Evolutionary conservation across 2,888 invertebrate species (phyloP).

Genomic region (Tenthredo livida): DNA sequence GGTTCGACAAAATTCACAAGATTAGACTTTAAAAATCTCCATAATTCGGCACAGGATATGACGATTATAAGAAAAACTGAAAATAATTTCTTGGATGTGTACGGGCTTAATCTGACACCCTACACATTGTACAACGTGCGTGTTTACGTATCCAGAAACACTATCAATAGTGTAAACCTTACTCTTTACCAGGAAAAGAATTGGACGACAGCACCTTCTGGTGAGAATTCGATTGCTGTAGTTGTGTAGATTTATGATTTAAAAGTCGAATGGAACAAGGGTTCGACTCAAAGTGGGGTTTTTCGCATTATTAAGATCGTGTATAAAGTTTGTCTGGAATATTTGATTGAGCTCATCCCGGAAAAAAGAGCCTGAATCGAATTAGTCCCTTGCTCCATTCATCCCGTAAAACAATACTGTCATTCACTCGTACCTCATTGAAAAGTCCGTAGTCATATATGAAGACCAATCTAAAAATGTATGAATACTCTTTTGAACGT

Average conservation of each 20-base stretch:
- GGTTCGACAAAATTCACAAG: constrained; percentile 58
- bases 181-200: not conserved
- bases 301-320: not conserved
- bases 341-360: not conserved
- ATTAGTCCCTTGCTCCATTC: not conserved
- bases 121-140: not conserved
- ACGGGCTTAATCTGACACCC: not conserved
- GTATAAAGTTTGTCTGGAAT: not conserved
- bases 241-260: not conserved
- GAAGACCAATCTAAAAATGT: not conserved
- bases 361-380: not conserved
- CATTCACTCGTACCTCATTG: not conserved
- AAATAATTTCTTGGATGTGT: too few species aligned
- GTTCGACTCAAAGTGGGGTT: not conserved
- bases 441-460: not conserved
- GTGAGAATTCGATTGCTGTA: not conserved
- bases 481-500: constrained; percentile 6
- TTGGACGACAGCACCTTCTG: not conserved
- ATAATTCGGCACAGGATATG: too few species aligned
- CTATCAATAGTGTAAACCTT: not conserved
- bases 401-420: not conserved
- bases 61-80: too few species aligned
- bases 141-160: not conserved
- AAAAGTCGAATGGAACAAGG: not conserved
- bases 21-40: constrained; percentile 58